A percentile compares a stretch with the other conserved stretches of the same genome.
Conservation (phyloP, 2,797 vertebrate genomes). For the Labeo calbasu region DNA sequence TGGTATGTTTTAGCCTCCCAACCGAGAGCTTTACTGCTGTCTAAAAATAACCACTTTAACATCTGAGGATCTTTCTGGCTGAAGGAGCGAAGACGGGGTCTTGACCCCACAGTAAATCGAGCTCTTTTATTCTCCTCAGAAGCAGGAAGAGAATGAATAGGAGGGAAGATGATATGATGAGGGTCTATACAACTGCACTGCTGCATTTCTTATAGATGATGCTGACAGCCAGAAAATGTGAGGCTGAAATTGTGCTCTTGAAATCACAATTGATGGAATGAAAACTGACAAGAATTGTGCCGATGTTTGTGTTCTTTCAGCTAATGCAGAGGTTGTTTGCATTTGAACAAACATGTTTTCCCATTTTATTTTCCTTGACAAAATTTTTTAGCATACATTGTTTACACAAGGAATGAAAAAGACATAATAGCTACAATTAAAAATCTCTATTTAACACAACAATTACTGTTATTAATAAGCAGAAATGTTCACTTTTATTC, state of each 20-base stretch:
- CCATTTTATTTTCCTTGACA: constrained; percentile 2
- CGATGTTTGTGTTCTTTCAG: neutral
- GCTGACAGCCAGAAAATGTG: neutral
- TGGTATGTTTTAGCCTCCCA: neutral
- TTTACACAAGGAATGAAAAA: neutral
- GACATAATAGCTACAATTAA: neutral
- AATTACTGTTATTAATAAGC: neutral
- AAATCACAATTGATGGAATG: neutral
- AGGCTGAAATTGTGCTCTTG: neutral
- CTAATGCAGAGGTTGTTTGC: neutral
- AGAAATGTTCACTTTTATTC: neutral
- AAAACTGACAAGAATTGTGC: neutral
- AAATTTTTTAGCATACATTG: neutral
- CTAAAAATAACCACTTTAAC: constrained; percentile 7
- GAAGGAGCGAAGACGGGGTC: neutral
- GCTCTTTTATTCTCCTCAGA: constrained; percentile 8
- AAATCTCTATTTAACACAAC: neutral
- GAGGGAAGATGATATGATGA: neutral
- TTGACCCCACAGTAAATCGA: neutral
- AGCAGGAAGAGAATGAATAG: neutral
- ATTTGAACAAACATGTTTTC: neutral
- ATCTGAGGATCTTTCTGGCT: constrained; percentile 10
- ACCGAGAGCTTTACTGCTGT: neutral
- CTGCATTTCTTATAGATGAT: neutral
- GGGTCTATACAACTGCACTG: neutral